These are phyloP conservation scores for Diprion similis DNA, from an alignment of 1,140 invertebrate genomes.

Conservation along the genomic window DNA sequence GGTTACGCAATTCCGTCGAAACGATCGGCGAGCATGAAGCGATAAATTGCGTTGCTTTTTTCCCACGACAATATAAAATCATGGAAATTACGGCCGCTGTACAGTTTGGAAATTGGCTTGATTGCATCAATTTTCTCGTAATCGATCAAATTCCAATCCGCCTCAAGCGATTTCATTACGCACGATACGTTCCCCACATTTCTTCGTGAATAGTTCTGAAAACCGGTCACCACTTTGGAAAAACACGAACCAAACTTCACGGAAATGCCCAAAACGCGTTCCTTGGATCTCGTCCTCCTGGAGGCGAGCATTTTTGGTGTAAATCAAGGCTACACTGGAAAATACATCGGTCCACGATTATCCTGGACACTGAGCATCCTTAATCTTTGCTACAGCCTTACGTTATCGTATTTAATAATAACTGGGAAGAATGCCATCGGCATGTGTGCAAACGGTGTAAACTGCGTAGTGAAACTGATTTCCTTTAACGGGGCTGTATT, in stretches of 20 bases:
- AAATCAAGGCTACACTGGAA: not conserved
- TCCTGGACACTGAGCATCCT: not conserved
- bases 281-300: not conserved
- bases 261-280: not conserved
- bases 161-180: no score
- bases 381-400: not conserved
- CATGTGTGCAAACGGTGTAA: not conserved
- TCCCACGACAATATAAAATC: no score
- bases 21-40: no score
- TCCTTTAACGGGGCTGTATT: not conserved
- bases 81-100: no score
- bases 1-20: no score
- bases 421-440: not conserved
- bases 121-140: no score
- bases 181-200: no score
- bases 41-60: no score
- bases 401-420: not conserved
- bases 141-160: no score
- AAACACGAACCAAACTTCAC: not conserved
- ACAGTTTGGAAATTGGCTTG: no score
- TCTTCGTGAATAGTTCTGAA: no score
- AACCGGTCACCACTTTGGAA: no score
- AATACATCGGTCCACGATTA: not conserved
- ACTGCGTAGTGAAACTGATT: not conserved
- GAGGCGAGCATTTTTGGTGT: not conserved